Evolutionary conservation across 92 coral and sea anemone species (phyloP).

Genomic region (Heteractis magnifica): DNA sequence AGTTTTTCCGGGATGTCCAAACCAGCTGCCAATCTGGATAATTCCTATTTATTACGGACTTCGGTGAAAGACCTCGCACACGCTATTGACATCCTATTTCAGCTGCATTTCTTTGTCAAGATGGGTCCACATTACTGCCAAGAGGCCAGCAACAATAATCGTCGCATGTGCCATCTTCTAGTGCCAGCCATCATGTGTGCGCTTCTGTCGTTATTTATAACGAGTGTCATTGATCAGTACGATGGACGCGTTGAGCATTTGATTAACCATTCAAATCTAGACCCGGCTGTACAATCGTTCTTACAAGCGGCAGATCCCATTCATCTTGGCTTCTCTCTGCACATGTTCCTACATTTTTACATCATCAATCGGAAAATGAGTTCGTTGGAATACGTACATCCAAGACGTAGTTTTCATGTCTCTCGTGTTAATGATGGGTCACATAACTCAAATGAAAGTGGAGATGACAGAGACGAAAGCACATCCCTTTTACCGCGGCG

Average conservation of each 20-base stretch:
- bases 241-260: slow-evolving; percentile 65
- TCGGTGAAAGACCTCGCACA: slow-evolving; percentile 53
- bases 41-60: slow-evolving; percentile 61
- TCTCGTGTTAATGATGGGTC: slow-evolving; percentile 21
- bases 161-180: slow-evolving; percentile 51
- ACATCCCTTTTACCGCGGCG: slow-evolving; percentile 30
- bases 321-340: slow-evolving; percentile 79
- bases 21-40: slow-evolving; percentile 6
- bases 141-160: slow-evolving; percentile 38
- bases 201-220: slow-evolving; percentile 55
- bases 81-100: slow-evolving; percentile 68
- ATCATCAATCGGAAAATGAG: slow-evolving; percentile 66
- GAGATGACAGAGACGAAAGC: slow-evolving; percentile 32
- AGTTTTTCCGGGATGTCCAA: slow-evolving; percentile 19
- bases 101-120: slow-evolving; percentile 75
- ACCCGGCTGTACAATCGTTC: slow-evolving; percentile 48
- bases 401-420: slow-evolving; percentile 19
- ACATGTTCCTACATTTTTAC: slow-evolving; percentile 80
- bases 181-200: slow-evolving; percentile 72
- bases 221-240: slow-evolving; percentile 75
- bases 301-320: slow-evolving; percentile 71
- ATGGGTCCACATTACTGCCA: slow-evolving; percentile 79
- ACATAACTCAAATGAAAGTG: neutral
- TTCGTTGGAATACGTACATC: slow-evolving; percentile 40
- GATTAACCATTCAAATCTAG: slow-evolving; percentile 41